phyloP scores from a whole-genome alignment of 2,888 invertebrate species.

The Pasiphila rectangulata region DNA sequence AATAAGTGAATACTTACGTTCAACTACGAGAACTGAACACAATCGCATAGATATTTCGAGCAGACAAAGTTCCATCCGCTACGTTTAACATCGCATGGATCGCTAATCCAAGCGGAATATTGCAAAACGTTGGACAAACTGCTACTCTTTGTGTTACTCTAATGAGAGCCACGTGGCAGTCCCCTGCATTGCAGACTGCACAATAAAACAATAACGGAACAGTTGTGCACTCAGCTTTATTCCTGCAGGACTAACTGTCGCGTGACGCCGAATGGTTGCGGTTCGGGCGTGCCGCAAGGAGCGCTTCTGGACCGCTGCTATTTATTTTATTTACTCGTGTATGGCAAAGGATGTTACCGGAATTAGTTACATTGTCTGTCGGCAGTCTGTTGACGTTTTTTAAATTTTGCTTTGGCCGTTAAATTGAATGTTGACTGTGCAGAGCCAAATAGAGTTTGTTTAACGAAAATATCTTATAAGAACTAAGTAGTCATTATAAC shows the following conservation, averaged over 20 bases:
- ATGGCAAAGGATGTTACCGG: conserved; percentile 45
- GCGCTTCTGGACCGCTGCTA: conserved; percentile 50
- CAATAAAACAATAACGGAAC: conserved; percentile 76
- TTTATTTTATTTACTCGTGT: conserved; percentile 55
- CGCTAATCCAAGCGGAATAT: conserved; percentile 73
- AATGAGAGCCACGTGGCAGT: conserved; percentile 79
- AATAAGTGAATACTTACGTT: no score
- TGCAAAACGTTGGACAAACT: conserved; percentile 77
- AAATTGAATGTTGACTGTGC: not conserved
- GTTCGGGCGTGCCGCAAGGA: conserved; percentile 58
- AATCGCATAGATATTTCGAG: conserved; percentile 30
- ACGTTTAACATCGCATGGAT: conserved; percentile 67
- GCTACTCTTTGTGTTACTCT: conserved; percentile 75
- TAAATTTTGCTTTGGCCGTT: not conserved
- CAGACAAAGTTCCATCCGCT: conserved; percentile 64
- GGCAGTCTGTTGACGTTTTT: conserved; percentile 13
- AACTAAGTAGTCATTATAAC: no score
- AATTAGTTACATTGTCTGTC: conserved; percentile 40
- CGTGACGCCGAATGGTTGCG: conserved; percentile 68
- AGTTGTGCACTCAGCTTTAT: conserved; percentile 74
- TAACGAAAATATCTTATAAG: no score
- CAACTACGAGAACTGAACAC: conserved; percentile 15
- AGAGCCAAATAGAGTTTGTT: no score
- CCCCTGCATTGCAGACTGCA: conserved; percentile 79
- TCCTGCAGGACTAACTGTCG: conserved; percentile 72